Base-by-base conservation (phyloP, 2,113 vertebrate genomes). In the Syngnathoides biaculeatus region DNA sequence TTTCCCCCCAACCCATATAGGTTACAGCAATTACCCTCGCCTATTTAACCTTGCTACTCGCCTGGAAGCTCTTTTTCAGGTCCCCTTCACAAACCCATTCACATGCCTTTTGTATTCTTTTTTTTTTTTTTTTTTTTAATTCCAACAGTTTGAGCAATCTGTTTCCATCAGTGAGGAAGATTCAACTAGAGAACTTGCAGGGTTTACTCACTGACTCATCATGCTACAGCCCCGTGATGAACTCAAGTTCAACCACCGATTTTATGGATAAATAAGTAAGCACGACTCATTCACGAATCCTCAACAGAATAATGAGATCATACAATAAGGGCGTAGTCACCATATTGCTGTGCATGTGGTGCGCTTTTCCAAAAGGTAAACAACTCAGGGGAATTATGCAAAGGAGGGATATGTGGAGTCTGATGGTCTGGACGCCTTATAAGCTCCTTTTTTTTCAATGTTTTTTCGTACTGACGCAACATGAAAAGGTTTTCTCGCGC, bases 11-110 rank as follows among this genome's bases (percentile, higher is more conserved):
- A 79, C 85, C 73, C 82, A 87, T 85, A 85, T 84, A 85, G 72
- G 84, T 88, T 84, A 80, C 84, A 89, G 81, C 81, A 82, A 90
- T 91, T 89, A 90, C 72, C 69, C 76, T 78, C 74, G 83, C 85
- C 84, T 89, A 75, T 87, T 89, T 86, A 89, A 86, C 81, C 79
- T 78, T 60, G 65, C 64, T 27, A 39, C 79, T 72, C 55, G 82
- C 80, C 77, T 75, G 75, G 73, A 2, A 75, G 84, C 80, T 75
- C 75, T 76, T 71, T 81, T 72, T 64, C 70, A 71, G 73, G 85
- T 81, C 79, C 67, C 68, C 24, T 83, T 66, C 63, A 52, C 35
- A 9, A 72, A 52, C 43, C 19, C 2, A 62, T 64, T 64, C 65
- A 40, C 56, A 65, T 14, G 35, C 35, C 12, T 45, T 78, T 78